Base-by-base conservation (phyloP, 2,797 vertebrate genomes). In the Smutsia temminckii region DNA sequence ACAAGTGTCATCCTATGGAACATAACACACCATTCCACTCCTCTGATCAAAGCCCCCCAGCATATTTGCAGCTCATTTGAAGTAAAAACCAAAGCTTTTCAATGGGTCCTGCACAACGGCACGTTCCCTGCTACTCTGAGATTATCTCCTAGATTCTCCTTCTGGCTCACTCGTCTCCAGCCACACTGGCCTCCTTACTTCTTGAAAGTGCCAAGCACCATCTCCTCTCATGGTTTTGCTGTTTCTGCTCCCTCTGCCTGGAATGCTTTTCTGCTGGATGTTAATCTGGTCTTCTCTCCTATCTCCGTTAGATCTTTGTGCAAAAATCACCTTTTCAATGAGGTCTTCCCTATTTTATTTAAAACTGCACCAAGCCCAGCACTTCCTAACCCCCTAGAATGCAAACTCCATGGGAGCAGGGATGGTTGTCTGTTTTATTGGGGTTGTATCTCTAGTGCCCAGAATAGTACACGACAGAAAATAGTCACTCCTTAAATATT, bases 51-150 rank as follows among this genome's bases (percentile, higher is more conserved):
- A 71, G 5, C 3, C 5, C 1, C 10, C 6, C 42, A 40, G 55
- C 1, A 8, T 55, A 57, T 64, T 8, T 51, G 1, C 8, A 69
- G 49, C 4, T 46, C 55, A 85, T 66, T 40, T 81, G 57, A 63
- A 81, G 8, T 84, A 51, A 79, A 89, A 79, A 17, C 9, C 6
- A 57, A 66, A 77, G 6, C 1, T 4, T 66, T 86, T 27, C 5
- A 27, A 0, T 42, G 64, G 17, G 1, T 12, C 32, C 32, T 25
- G 40, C 13, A 5, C 3, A 27, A 1, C 34, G 9, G 3, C 17
- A 10, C 20, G 4, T 5, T 51, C 6, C 16, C 37, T 1, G 7
- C 3, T 14, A 10, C 13, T 83, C 49, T 42, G 25, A 63, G 9
- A 4, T 34, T 37, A 42, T 46, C 20, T 89, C 21, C 23, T 11